Evolutionary conservation across 2,888 invertebrate species (phyloP).

Genomic region (Acleris emargana): DNA sequence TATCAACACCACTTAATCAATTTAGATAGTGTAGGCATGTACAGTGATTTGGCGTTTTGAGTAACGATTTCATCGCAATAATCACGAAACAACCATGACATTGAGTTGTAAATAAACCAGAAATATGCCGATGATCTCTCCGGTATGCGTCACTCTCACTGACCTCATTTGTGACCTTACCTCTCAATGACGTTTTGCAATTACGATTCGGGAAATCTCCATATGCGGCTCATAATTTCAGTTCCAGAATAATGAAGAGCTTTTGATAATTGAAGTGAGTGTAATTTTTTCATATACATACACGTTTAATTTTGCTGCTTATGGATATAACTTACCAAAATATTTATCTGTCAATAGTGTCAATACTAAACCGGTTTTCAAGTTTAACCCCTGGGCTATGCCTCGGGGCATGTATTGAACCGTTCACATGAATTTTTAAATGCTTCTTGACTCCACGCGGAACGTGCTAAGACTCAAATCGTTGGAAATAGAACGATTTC

Average conservation of each 20-base stretch:
- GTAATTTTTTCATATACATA: background rate
- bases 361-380: constrained; percentile 12
- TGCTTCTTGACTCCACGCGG: constrained; percentile 7
- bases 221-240: background rate
- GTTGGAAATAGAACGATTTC: background rate
- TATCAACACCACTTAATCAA: constrained; percentile 26
- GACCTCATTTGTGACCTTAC: constrained; percentile 20
- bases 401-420: constrained; percentile 22
- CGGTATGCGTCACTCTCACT: constrained; percentile 13
- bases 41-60: constrained; percentile 2
- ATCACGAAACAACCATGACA: constrained; percentile 8
- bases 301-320: constrained; percentile 6
- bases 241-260: background rate
- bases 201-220: background rate
- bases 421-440: constrained; percentile 35
- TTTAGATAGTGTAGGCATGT: constrained; percentile 18
- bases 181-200: constrained; percentile 11
- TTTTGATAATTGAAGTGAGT: background rate
- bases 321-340: background rate
- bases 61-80: background rate
- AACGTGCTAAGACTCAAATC: constrained; percentile 27
- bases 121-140: constrained; percentile 13
- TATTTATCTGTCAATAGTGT: constrained; percentile 20
- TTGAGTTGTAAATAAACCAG: constrained; percentile 19
- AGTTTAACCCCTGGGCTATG: constrained; percentile 6